phyloP scores from a whole-genome alignment of 1,140 invertebrate species.

The Drosophila sturtevanti region DNA sequence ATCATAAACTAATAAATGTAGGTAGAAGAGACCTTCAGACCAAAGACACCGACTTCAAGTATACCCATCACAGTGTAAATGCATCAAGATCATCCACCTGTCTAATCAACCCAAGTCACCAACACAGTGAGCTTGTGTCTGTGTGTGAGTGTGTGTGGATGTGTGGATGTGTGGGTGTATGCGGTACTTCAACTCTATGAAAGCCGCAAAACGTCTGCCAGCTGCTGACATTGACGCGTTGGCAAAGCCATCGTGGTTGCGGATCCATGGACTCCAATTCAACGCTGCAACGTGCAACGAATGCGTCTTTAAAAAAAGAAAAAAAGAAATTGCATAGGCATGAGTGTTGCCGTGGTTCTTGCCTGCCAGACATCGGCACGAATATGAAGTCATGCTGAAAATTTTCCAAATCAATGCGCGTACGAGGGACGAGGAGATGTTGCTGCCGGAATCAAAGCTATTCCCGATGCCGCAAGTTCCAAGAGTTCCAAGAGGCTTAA shows the following conservation, averaged over 20 bases:
- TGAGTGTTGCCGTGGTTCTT: not conserved
- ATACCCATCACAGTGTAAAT: not conserved
- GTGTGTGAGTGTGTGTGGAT: too few relatives aligned
- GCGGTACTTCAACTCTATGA: not conserved
- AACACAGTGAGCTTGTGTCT: too few relatives aligned
- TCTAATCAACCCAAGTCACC: not conserved
- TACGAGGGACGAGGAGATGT: conserved; percentile 1
- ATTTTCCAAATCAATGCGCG: conserved; percentile 40
- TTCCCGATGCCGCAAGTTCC: not conserved
- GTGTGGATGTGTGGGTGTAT: not conserved
- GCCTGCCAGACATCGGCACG: conserved; percentile 9
- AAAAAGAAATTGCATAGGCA: too few relatives aligned
- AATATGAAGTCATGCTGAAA: conserved; percentile 34
- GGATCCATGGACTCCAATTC: too few relatives aligned
- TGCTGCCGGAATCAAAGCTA: not conserved
- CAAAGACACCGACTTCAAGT: not conserved
- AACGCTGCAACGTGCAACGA: conserved; percentile 14
- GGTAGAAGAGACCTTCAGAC: not conserved
- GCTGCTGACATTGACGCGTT: conserved; percentile 13
- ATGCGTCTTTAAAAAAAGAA: conserved; percentile 9
- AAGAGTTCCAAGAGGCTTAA: not conserved
- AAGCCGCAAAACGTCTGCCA: conserved; percentile 3
- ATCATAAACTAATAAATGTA: conserved; percentile 26
- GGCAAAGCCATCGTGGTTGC: not conserved
- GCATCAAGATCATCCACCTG: too few relatives aligned